phyloP scores from a whole-genome alignment of 1,140 invertebrate genomes.

The Calliopsis andreniformis region DNA sequence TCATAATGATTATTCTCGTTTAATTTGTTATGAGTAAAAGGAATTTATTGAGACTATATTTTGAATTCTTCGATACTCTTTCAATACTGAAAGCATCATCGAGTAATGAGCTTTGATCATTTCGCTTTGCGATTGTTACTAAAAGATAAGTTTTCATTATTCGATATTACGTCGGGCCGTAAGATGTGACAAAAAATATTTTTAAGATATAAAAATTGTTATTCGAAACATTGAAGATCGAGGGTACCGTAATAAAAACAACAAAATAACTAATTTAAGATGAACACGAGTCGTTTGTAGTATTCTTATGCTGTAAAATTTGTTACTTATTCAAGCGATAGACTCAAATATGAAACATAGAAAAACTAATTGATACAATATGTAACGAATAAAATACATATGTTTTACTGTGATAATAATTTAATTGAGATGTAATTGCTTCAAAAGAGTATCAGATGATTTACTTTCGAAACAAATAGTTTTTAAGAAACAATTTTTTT shows the following conservation, averaged over 20 bases:
- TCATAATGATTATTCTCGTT: background rate
- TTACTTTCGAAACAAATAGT: background rate
- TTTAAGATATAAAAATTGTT: conserved; percentile 6
- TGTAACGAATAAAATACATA: conserved; percentile 4
- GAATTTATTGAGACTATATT: background rate
- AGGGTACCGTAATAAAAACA: background rate
- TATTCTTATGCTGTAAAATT: background rate
- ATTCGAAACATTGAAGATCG: background rate
- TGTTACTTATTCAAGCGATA: background rate
- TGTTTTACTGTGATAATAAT: conserved; percentile 2
- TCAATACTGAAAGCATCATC: background rate
- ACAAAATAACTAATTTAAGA: conserved; percentile 2
- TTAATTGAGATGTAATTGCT: conserved; percentile 10
- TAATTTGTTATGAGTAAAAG: background rate
- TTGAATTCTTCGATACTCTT: background rate
- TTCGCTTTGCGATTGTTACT: conserved; percentile 1
- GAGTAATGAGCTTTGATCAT: background rate
- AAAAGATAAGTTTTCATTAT: background rate
- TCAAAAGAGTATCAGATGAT: conserved; percentile 7
- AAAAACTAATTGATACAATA: background rate
- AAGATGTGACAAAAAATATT: background rate
- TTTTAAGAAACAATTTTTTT: background rate
- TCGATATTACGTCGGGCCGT: background rate
- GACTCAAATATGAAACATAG: background rate
- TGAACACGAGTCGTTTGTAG: background rate